Conservation (phyloP, 2,888 invertebrate species). For the Azorinus chamasolen region DNA sequence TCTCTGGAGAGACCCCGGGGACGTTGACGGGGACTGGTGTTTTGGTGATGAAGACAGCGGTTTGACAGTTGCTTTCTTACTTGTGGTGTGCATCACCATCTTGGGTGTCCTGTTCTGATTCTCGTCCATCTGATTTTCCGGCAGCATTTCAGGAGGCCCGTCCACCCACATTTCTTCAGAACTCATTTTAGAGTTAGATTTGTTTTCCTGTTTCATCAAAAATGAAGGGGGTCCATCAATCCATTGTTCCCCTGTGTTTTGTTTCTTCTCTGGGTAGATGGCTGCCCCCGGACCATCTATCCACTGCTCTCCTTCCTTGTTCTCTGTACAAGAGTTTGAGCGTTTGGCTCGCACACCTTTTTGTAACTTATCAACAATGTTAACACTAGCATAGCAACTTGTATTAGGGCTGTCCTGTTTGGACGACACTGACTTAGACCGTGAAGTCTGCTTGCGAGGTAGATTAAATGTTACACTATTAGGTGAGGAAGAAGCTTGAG, state of each 20-base stretch:
- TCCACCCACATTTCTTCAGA: slow-evolving; percentile 89
- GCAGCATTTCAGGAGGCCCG: slow-evolving; percentile 83
- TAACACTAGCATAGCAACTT: slow-evolving; percentile 58
- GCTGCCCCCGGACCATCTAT: slow-evolving; percentile 96
- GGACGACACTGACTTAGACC: slow-evolving; percentile 48
- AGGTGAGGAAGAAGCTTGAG: slow-evolving; percentile 62
- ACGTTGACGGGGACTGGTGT: slow-evolving; percentile 51
- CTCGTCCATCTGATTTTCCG: slow-evolving; percentile 60
- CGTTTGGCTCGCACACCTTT: slow-evolving; percentile 45
- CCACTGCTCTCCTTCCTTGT: slow-evolving; percentile 92
- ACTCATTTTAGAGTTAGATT: slow-evolving; percentile 90
- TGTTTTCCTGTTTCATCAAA: slow-evolving; percentile 62
- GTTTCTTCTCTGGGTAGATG: slow-evolving; percentile 74
- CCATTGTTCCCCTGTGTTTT: slow-evolving; percentile 92
- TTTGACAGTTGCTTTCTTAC: slow-evolving; percentile 57
- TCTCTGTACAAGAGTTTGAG: slow-evolving; percentile 53
- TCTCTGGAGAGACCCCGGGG: slow-evolving; percentile 42
- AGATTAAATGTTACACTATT: slow-evolving; percentile 62
- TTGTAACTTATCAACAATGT: slow-evolving; percentile 59
- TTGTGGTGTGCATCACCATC: slow-evolving; percentile 55
- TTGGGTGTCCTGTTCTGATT: slow-evolving; percentile 59
- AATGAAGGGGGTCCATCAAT: slow-evolving; percentile 93
- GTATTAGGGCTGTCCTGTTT: slow-evolving; percentile 53
- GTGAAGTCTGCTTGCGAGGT: slow-evolving; percentile 59
- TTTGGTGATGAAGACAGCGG: slow-evolving; percentile 52